Percentiles rank a stretch among this genome's conserved stretches.
Conservation (phyloP, 2,113 vertebrate species). For the Pongo abelii region DNA sequence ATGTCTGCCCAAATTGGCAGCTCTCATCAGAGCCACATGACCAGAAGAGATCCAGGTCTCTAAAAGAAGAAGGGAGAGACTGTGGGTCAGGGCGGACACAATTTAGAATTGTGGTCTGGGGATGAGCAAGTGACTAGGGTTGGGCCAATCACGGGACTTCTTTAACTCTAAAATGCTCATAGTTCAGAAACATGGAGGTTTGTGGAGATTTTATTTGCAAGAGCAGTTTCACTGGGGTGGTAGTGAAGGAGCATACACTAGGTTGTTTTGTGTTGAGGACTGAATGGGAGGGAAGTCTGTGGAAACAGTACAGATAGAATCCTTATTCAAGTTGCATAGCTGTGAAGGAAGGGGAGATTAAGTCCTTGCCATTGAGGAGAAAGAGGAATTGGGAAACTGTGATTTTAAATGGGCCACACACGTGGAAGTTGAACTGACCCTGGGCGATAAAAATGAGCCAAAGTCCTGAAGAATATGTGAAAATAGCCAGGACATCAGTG, state of each 20-base stretch:
- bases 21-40: neutral
- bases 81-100: neutral
- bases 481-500: neutral
- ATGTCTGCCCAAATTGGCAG: neutral
- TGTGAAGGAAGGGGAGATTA: neutral
- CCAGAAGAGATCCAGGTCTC: neutral
- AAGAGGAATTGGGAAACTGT: neutral
- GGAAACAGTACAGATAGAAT: neutral
- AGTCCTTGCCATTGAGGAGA: neutral
- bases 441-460: neutral
- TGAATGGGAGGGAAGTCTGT: neutral
- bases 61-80: neutral
- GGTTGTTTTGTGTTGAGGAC: neutral
- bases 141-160: neutral
- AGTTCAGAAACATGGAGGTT: neutral
- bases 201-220: neutral
- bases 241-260: neutral
- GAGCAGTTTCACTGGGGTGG: neutral
- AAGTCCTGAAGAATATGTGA: neutral
- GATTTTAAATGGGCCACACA: neutral
- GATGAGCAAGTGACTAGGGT: neutral
- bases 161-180: neutral
- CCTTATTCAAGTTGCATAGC: neutral
- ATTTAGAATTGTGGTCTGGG: neutral
- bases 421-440: neutral